These are phyloP conservation scores for Phymatocera aterrima DNA, from an alignment of 2,888 invertebrate genomes.

Conservation along the genomic window DNA sequence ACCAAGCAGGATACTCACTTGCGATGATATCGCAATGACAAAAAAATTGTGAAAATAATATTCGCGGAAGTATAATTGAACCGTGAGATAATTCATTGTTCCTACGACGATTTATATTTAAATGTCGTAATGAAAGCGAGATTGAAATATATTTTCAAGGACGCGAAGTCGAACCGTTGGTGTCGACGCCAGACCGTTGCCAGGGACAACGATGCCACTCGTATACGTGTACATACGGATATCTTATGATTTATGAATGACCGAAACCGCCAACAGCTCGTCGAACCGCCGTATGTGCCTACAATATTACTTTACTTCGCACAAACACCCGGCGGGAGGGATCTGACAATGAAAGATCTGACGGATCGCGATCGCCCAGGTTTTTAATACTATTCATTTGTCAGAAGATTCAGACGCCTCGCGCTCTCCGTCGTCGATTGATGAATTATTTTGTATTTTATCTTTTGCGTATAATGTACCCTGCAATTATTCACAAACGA, in stretches of 20 bases:
- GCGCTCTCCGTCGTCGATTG: too few species aligned
- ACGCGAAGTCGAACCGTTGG: background rate
- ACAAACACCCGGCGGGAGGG: constrained; percentile 7
- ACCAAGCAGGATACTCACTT: too few species aligned
- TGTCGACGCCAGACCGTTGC: constrained; percentile 25
- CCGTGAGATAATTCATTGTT: background rate
- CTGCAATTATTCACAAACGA: too few species aligned
- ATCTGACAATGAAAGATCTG: constrained; percentile 1
- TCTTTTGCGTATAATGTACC: too few species aligned
- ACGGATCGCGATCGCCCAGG: too few species aligned
- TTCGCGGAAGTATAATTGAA: background rate
- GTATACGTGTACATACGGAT: constrained; percentile 1
- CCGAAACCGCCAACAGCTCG: constrained; percentile 12
- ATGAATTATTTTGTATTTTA: too few species aligned
- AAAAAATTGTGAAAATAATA: background rate
- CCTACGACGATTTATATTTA: too few species aligned
- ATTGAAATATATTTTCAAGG: constrained; percentile 8
- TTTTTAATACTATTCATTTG: too few species aligned
- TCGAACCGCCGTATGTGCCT: background rate
- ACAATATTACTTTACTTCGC: too few species aligned
- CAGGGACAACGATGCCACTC: constrained; percentile 16
- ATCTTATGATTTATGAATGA: constrained; percentile 40
- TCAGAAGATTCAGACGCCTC: too few species aligned
- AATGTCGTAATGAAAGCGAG: background rate
- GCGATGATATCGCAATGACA: too few species aligned